phyloP scores from a whole-genome alignment of 2,888 invertebrate species.

The Spatulosminthurus flaviceps region DNA sequence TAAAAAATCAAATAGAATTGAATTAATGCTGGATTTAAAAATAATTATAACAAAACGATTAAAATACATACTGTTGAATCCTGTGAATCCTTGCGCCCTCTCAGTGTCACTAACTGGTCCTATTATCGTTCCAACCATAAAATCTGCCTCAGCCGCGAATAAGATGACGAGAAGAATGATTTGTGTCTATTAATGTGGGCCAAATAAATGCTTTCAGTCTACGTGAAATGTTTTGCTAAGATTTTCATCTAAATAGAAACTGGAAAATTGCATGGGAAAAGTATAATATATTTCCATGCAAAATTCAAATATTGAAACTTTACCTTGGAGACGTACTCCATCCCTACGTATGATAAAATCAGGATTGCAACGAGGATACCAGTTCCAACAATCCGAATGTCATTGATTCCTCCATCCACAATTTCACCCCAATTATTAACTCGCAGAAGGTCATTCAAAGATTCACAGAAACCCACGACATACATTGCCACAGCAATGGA shows the following conservation, averaged over 20 bases:
- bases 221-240: too few relatives aligned
- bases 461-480: slow-evolving; percentile 73
- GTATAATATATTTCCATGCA: too few relatives aligned
- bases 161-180: slow-evolving; percentile 87
- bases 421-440: slow-evolving; percentile 73
- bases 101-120: slow-evolving; percentile 74
- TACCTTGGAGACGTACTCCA: slow-evolving; percentile 72
- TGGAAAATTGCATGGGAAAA: too few relatives aligned
- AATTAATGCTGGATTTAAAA: too few relatives aligned
- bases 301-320: too few relatives aligned
- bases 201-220: too few relatives aligned
- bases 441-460: slow-evolving; percentile 68
- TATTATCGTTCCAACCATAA: slow-evolving; percentile 84
- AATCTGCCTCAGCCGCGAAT: slow-evolving; percentile 86
- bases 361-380: slow-evolving; percentile 67
- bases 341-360: slow-evolving; percentile 71
- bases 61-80: slow-evolving; percentile 77
- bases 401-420: slow-evolving; percentile 79
- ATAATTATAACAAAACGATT: too few relatives aligned
- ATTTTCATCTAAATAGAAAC: too few relatives aligned
- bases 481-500: slow-evolving; percentile 72
- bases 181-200: slow-evolving; percentile 70
- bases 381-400: slow-evolving; percentile 82
- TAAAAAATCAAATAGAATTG: not conserved
- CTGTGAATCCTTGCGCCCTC: slow-evolving; percentile 81